These are phyloP conservation scores for Dynastes maya DNA, from an alignment of 2,888 invertebrate genomes.

Conservation along the genomic window DNA sequence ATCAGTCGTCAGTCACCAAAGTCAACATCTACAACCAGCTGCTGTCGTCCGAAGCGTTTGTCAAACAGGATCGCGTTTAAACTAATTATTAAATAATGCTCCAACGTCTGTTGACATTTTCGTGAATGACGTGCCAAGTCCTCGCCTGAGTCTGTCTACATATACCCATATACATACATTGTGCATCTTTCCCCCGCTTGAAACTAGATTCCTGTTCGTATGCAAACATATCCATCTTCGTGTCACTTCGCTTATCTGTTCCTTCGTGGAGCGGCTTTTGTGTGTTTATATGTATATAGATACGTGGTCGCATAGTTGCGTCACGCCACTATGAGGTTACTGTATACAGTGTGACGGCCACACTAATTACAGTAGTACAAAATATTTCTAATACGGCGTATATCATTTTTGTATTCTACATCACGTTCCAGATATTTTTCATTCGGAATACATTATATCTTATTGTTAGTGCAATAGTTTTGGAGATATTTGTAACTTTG, in stretches of 20 bases:
- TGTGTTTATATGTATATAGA: background rate
- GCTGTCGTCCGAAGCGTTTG: slow-evolving; percentile 13
- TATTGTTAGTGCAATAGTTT: no score
- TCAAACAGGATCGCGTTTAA: slow-evolving; percentile 2
- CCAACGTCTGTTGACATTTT: slow-evolving; percentile 10
- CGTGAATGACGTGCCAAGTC: slow-evolving; percentile 1
- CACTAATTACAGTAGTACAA: no score
- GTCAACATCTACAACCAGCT: background rate
- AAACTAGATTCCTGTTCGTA: background rate
- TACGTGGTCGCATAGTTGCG: background rate
- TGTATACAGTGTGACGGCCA: no score
- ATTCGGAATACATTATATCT: no score
- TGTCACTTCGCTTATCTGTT: slow-evolving; percentile 16
- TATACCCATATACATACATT: background rate
- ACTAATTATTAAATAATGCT: slow-evolving; percentile 18
- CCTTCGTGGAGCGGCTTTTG: background rate
- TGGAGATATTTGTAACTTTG: no score
- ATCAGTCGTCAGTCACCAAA: slow-evolving; percentile 8
- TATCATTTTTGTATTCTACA: no score
- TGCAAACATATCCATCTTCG: slow-evolving; percentile 14
- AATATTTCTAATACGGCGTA: no score
- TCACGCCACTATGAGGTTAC: no score
- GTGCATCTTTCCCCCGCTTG: background rate
- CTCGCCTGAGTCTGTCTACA: background rate
- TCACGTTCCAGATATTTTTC: no score